phyloP scores from a whole-genome alignment of 2,888 invertebrate genomes.

The Cerastis rubricosa region DNA sequence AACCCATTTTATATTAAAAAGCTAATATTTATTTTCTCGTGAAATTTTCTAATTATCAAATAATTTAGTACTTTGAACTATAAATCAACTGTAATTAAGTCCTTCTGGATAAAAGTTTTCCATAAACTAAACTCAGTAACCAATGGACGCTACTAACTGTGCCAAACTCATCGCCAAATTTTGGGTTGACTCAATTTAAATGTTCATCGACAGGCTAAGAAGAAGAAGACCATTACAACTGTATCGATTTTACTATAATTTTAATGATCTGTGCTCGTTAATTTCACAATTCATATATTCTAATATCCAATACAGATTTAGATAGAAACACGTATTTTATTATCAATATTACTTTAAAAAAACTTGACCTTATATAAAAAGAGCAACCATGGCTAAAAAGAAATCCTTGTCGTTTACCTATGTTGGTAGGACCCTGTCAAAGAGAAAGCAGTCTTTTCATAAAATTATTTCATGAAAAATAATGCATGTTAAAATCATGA shows the following conservation, averaged over 20 bases:
- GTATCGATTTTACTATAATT: background rate
- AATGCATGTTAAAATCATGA: conserved; percentile 33
- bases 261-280: background rate
- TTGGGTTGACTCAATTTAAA: too few relatives aligned
- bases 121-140: too few relatives aligned
- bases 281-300: background rate
- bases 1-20: background rate
- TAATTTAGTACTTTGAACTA: background rate
- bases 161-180: too few relatives aligned
- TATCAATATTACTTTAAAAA: background rate
- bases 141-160: background rate
- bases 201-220: too few relatives aligned
- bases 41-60: background rate
- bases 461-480: conserved; percentile 2
- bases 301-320: background rate
- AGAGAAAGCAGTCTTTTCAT: background rate
- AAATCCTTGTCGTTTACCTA: background rate
- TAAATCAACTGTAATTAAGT: too few relatives aligned
- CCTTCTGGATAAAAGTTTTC: background rate
- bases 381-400: background rate
- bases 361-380: background rate
- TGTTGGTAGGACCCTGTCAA: background rate
- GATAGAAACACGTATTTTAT: background rate
- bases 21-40: background rate
- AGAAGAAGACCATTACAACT: too few relatives aligned